A percentile compares a stretch with the other conserved stretches of the same genome.
Evolutionary conservation across 2,113 vertebrate species (phyloP).

Genomic region (Alces alces): DNA sequence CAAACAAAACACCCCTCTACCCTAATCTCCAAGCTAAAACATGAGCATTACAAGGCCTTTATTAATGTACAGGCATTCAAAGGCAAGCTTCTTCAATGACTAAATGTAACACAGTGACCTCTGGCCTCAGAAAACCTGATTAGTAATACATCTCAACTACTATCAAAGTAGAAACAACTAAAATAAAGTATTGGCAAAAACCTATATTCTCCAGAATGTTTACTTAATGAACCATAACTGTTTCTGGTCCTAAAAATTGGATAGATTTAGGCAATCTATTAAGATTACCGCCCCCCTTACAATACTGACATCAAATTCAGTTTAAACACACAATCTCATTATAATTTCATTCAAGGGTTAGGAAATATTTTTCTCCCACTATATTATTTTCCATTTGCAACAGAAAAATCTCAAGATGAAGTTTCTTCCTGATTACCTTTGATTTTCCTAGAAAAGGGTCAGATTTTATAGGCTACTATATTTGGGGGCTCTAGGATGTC

Average conservation of each 20-base stretch:
- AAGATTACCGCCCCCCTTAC: not conserved
- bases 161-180: not conserved
- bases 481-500: not conserved
- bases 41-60: not conserved
- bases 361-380: not conserved
- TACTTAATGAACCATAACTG: not conserved
- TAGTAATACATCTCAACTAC: not conserved
- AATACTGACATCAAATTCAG: not conserved
- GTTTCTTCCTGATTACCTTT: not conserved
- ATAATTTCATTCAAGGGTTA: not conserved
- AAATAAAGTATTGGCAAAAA: not conserved
- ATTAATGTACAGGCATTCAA: not conserved
- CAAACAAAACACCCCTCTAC: not conserved
- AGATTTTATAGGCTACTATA: not conserved
- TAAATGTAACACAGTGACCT: not conserved
- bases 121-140: not conserved
- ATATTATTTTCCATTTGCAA: not conserved
- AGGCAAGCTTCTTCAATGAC: not conserved
- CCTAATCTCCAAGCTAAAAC: not conserved
- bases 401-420: not conserved
- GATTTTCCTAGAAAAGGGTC: not conserved
- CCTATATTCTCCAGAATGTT: not conserved
- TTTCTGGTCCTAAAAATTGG: not conserved
- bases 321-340: not conserved
- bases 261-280: not conserved